These are phyloP conservation scores for Agrochola circellaris DNA, from an alignment of 2,888 invertebrate species.

Conservation along the genomic window DNA sequence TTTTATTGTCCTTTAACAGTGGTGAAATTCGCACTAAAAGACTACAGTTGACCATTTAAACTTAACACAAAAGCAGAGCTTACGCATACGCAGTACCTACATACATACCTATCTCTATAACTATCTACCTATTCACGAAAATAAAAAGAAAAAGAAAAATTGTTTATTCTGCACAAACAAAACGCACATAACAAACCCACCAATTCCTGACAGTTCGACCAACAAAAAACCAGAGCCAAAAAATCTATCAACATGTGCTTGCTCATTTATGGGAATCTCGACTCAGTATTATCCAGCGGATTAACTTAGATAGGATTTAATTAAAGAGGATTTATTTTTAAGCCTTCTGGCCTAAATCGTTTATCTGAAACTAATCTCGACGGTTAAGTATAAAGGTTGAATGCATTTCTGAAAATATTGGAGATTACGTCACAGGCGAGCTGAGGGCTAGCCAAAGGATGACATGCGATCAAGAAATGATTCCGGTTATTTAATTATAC, in stretches of 20 bases:
- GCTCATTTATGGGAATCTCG: conserved; percentile 9
- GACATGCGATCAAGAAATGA: neutral
- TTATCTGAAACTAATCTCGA: conserved; percentile 17
- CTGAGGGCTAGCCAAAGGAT: neutral
- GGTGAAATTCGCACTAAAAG: too few species aligned
- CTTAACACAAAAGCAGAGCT: neutral
- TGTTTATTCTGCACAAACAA: too few species aligned
- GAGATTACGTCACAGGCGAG: neutral
- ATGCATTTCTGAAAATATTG: conserved; percentile 20
- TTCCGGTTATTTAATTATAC: neutral
- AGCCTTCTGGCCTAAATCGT: conserved; percentile 29
- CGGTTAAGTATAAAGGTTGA: conserved; percentile 9
- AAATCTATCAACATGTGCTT: neutral
- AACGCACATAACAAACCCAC: too few species aligned
- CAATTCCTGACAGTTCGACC: neutral
- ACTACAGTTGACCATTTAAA: neutral
- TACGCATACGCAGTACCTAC: neutral
- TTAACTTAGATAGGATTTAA: conserved; percentile 35
- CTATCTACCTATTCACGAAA: too few species aligned
- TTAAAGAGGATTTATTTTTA: conserved; percentile 46
- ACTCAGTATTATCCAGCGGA: conserved; percentile 15
- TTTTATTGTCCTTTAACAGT: too few species aligned
- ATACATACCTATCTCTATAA: too few species aligned
- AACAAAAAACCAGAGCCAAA: neutral
- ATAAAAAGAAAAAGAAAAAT: too few species aligned